A percentile compares a stretch with the other conserved stretches of the same genome.
These are phyloP conservation scores for Paratilapia polleni DNA, from an alignment of 2,113 vertebrate species.

Conservation along the genomic window DNA sequence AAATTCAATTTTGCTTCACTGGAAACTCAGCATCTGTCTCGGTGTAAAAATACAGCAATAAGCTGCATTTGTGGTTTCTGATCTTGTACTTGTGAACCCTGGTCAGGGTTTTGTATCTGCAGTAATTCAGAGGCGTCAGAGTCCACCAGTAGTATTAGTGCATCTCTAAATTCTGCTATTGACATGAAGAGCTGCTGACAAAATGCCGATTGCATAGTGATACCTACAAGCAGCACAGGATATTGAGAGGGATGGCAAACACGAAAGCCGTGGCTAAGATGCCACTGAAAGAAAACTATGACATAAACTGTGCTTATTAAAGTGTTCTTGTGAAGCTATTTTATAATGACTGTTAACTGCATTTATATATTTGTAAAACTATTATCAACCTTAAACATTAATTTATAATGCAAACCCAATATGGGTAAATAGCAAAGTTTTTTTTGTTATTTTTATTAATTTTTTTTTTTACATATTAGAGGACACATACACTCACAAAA, in stretches of 20 bases:
- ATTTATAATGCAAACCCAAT: conserved; percentile 68
- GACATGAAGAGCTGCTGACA: not conserved
- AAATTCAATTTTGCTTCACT: too few species aligned
- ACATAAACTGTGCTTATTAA: not conserved
- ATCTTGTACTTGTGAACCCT: not conserved
- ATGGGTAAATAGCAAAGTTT: conserved; percentile 62
- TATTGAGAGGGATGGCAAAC: not conserved
- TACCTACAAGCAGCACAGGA: not conserved
- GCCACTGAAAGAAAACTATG: not conserved
- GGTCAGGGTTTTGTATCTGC: not conserved
- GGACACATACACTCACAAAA: not conserved
- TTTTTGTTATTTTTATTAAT: not conserved
- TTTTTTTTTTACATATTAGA: not conserved
- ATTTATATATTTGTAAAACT: conserved; percentile 26
- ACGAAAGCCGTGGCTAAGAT: not conserved
- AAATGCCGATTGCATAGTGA: not conserved
- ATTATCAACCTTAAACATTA: conserved; percentile 10
- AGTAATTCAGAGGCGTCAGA: not conserved
- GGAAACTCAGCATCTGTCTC: not conserved
- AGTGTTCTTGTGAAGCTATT: not conserved
- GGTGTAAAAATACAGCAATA: not conserved
- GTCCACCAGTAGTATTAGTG: not conserved
- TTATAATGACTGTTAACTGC: conserved; percentile 8
- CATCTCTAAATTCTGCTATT: not conserved
- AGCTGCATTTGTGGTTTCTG: not conserved